Conservation (phyloP, 2,113 vertebrate genomes). For the Psilopogon haemacephalus region DNA sequence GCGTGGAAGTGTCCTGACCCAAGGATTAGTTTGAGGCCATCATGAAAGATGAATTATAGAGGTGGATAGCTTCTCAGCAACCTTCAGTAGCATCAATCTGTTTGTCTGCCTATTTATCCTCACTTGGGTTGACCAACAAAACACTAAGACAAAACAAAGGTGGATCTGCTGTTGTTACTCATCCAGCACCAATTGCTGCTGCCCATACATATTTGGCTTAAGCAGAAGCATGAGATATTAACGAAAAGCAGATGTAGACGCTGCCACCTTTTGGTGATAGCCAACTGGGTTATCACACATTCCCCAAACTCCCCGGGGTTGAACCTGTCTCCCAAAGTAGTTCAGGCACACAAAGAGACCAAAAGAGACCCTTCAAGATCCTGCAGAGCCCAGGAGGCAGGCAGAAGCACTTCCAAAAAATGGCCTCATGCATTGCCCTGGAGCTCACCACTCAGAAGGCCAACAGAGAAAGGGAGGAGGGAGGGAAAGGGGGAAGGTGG, state of each 20-base stretch:
- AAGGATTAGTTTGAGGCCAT: not conserved
- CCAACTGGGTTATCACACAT: not conserved
- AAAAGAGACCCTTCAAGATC: not conserved
- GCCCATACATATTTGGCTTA: not conserved
- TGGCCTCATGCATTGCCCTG: not conserved
- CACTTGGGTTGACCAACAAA: not conserved
- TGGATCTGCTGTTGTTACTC: not conserved
- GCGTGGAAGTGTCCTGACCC: not conserved
- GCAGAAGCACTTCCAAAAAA: not conserved
- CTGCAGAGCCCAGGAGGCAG: not conserved
- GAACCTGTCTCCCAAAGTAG: not conserved
- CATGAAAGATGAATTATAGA: not conserved
- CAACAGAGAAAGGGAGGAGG: not conserved
- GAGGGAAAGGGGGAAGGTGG: not conserved
- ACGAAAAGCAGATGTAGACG: conserved; percentile 41
- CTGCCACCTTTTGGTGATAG: conserved; percentile 60
- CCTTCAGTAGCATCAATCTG: not conserved
- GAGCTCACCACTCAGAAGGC: fast-evolving
- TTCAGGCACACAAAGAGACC: not conserved
- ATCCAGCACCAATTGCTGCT: not conserved
- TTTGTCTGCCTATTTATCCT: conserved; percentile 29
- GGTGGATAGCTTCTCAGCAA: not conserved
- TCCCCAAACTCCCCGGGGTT: not conserved
- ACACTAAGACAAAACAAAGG: not conserved
- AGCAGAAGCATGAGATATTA: not conserved